Base-by-base conservation (phyloP, 2,797 vertebrate species). In the Artibeus jamaicensis region DNA sequence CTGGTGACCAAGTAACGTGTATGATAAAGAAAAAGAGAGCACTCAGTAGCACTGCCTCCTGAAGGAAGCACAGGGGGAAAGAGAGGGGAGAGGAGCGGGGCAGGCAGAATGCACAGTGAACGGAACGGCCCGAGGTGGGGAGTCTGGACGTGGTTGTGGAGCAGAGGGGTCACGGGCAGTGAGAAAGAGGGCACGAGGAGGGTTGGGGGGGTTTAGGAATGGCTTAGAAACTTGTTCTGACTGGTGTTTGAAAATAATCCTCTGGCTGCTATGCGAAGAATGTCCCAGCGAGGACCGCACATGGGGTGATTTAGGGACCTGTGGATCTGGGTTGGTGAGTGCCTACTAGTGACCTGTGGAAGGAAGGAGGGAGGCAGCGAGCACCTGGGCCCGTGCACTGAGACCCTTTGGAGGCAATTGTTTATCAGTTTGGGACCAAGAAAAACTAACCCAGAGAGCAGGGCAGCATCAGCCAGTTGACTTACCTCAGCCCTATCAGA, bases 1-100 rank as follows among this genome's bases (percentile, higher is more conserved):
- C 2, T 1, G 26, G 19, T 46, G 6, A 59, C 53, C 10, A 39
- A 59, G 24, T 39, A 7, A 16, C 0, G 1, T 0, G 0, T 1
- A 34, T 16, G 62, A 37, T 2, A 16, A 26, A 89, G 76, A 50
- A 34, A 68, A 34, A 73, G 39, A 15, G 55, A n/a, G 70, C 18
- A 24, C 32, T n/a, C n/a, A 8, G 77, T 32, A 5, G 48, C 76
- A 37, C 0, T 15, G 21, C 48, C 76, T 26, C 59, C 50, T 9
- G 81, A 19, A 79, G 81, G 76, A 34, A 5, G 44, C 44, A 6
- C 2, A 1, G 37, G 70, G 59, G 6, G 26, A 12, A 16, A 11
- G 55, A 15, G 53, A 26, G 15, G 9, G 18, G 29, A 5, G 5
- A 0, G 7, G 78, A 42, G 48, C 44, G 0, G 1, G n/a, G 18